Evolutionary conservation across 2,888 invertebrate species (phyloP).

Genomic region (Caenorhabditis panamensis): DNA sequence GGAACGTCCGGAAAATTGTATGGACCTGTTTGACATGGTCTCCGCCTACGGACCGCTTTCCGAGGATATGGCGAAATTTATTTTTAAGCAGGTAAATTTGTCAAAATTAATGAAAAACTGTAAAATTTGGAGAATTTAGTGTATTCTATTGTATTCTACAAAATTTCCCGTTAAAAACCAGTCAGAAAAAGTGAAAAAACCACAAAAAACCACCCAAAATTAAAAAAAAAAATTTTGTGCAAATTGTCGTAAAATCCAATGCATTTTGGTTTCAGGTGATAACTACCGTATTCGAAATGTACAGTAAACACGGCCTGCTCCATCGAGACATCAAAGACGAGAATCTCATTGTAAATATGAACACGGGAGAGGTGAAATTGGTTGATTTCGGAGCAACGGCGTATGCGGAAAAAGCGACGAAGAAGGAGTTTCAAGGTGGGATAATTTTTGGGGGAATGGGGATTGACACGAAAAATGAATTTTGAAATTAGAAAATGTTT

Average conservation of each 20-base stretch:
- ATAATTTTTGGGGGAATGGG: not conserved
- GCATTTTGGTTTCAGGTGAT: constrained; percentile 61
- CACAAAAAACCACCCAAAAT: not conserved
- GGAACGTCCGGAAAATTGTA: constrained; percentile 76
- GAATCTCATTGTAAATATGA: constrained; percentile 78
- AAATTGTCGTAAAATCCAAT: no score
- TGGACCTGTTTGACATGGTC: constrained; percentile 79
- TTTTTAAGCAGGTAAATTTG: constrained; percentile 71
- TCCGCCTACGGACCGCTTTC: constrained; percentile 74
- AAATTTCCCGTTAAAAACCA: no score
- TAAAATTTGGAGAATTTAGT: no score
- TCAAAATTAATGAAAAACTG: no score
- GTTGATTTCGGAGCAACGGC: constrained; percentile 79
- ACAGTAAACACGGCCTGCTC: constrained; percentile 74
- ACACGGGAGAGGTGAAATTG: constrained; percentile 76
- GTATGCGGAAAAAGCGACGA: constrained; percentile 72
- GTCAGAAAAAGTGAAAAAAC: no score
- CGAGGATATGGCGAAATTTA: constrained; percentile 74
- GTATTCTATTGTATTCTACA: no score
- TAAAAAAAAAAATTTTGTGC: constrained; percentile 1
- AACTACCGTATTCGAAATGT: constrained; percentile 75
- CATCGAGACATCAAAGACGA: constrained; percentile 80
- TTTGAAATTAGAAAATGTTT: not conserved
- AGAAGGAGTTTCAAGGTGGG: constrained; percentile 76
- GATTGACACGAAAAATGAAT: not conserved